These are phyloP conservation scores for Scotopteryx bipunctaria DNA, from an alignment of 2,888 invertebrate species.

Conservation along the genomic window DNA sequence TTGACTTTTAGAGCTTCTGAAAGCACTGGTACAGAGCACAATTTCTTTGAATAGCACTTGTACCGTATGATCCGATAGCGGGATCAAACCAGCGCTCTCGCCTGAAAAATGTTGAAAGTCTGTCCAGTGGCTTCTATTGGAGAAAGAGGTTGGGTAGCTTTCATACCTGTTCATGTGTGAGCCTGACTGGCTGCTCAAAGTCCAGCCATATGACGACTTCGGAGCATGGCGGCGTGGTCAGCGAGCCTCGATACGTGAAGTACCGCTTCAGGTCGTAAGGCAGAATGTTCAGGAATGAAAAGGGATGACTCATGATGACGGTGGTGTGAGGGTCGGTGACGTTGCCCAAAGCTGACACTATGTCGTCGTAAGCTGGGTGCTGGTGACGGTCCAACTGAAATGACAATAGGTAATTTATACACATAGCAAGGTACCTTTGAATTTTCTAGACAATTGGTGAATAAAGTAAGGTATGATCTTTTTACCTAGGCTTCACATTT, in stretches of 20 bases:
- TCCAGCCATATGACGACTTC: conserved; percentile 95
- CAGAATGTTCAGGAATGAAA: conserved; percentile 82
- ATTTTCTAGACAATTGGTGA: too few relatives aligned
- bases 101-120: too few relatives aligned
- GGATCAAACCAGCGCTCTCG: too few relatives aligned
- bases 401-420: not conserved
- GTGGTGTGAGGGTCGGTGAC: conserved; percentile 82
- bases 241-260: conserved; percentile 92
- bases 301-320: conserved; percentile 72
- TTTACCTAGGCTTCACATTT: too few relatives aligned
- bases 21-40: too few relatives aligned
- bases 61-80: too few relatives aligned
- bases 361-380: conserved; percentile 82
- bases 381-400: conserved; percentile 75
- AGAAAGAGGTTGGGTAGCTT: not conserved
- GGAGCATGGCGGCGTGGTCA: conserved; percentile 93
- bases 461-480: too few relatives aligned
- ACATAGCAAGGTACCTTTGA: too few relatives aligned
- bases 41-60: too few relatives aligned
- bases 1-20: too few relatives aligned
- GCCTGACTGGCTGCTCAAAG: conserved; percentile 87
- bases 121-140: too few relatives aligned
- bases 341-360: conserved; percentile 81
- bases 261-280: conserved; percentile 84
- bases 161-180: conserved; percentile 86